Evolutionary conservation across 2,888 invertebrate species (phyloP).

Genomic region (Galerucella pusilla): DNA sequence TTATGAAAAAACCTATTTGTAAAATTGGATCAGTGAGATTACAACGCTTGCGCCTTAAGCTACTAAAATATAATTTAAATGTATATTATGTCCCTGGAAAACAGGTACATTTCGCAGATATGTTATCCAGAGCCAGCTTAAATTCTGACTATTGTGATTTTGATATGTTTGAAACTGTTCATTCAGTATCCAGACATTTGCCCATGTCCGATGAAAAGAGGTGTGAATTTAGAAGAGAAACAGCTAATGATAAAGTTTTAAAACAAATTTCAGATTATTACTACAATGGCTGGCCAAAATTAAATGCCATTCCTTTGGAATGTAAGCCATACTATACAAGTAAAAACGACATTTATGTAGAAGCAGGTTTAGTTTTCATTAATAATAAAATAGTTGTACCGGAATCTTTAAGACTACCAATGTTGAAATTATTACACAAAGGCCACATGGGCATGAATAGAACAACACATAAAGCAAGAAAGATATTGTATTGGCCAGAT

Average conservation of each 20-base stretch:
- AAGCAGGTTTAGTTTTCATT: slow-evolving; percentile 30
- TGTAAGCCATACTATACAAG: slow-evolving; percentile 34
- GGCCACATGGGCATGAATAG: too few relatives aligned
- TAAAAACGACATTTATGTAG: slow-evolving; percentile 29
- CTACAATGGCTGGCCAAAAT: slow-evolving; percentile 43
- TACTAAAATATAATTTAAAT: too few relatives aligned
- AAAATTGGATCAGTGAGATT: too few relatives aligned
- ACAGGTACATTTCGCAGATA: slow-evolving; percentile 44
- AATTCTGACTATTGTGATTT: slow-evolving; percentile 24
- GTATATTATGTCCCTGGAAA: slow-evolving; percentile 41
- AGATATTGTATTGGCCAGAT: too few relatives aligned
- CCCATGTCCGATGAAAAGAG: slow-evolving; percentile 40
- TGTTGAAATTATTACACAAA: too few relatives aligned
- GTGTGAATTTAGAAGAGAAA: slow-evolving; percentile 37
- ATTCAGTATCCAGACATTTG: slow-evolving; percentile 41
- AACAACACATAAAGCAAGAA: too few relatives aligned
- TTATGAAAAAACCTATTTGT: too few relatives aligned
- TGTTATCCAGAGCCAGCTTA: slow-evolving; percentile 38
- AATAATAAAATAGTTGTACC: neutral
- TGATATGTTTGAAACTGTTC: slow-evolving; percentile 44
- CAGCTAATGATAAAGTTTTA: slow-evolving; percentile 37
- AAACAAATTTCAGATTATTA: slow-evolving; percentile 39
- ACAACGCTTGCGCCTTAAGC: too few relatives aligned
- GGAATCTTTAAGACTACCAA: too few relatives aligned
- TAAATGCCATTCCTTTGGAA: slow-evolving; percentile 7